Base-by-base conservation (phyloP, 2,797 vertebrate genomes). In the Phylloscopus collybita region DNA sequence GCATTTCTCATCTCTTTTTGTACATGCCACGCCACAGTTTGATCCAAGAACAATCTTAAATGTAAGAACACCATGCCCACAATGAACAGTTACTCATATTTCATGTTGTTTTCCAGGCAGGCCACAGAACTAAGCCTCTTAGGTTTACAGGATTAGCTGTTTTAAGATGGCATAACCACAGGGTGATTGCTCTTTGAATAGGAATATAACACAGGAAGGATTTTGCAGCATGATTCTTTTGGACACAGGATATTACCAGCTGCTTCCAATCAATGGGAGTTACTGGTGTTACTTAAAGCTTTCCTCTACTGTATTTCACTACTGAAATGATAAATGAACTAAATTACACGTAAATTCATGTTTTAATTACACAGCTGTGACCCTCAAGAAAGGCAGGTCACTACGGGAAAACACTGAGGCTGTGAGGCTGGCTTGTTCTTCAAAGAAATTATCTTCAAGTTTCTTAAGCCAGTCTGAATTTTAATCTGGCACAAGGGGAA, bases 11-110 rank as follows among this genome's bases (percentile, higher is more conserved):
- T 29, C 11, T 0, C 1, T 4, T 30, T 42, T 98, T 76, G 94
- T 91, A 45, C 98, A 97, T 59, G 96, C 88, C 80, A 97, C 97
- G 94, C 94, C 97, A 47, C 95, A 97, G 65, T 98, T 98, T 86
- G 92, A 98, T 64, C 81, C 97, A 26, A 76, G 71, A 42, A 90
- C 85, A 42, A 78, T 97, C 47, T 92, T 98, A 50, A 87, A 98
- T n/a, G 97, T 98, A 95, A 97, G 97, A 84, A 96, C 62, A 53
- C 30, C 64, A 32, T n/a, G 64, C 54, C 84, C 10, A 74, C 49
- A n/a, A 67, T 30, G 36, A 83, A 56, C 40, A 47, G 32, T 65
- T 92, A 60, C 85, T 93, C 88, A 6, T 73, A 72, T 90, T 86
- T 92, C 81, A 72, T 60, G 69, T 62, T 61, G 9, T 95, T 87